phyloP scores from a whole-genome alignment of 2,888 invertebrate species.

The Brachylomia viminalis region DNA sequence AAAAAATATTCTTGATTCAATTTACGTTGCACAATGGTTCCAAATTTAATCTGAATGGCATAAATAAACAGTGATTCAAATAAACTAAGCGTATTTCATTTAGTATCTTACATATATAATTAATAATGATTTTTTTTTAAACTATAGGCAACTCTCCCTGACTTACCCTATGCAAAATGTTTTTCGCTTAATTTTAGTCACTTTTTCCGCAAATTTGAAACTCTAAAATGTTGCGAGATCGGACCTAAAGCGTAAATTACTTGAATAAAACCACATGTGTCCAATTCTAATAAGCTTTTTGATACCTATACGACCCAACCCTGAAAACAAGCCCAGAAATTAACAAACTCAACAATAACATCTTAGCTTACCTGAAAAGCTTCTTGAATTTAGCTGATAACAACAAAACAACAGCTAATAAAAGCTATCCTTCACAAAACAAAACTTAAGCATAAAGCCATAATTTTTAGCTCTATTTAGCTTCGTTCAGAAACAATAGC shows the following conservation, averaged over 20 bases:
- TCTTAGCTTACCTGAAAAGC: constrained; percentile 1
- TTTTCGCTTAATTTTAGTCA: background rate
- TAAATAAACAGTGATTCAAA: too few species aligned
- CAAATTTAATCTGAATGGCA: too few species aligned
- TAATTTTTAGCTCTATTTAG: constrained; percentile 60
- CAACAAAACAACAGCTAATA: constrained; percentile 20
- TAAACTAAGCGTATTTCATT: too few species aligned
- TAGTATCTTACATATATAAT: too few species aligned
- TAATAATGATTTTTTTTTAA: too few species aligned
- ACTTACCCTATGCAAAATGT: background rate
- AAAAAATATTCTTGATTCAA: too few species aligned
- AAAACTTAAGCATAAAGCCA: constrained; percentile 26
- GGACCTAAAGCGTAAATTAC: background rate
- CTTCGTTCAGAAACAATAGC: constrained; percentile 60
- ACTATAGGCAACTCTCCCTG: too few species aligned
- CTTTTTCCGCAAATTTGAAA: background rate
- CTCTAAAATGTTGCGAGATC: background rate
- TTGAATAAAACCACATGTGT: too few species aligned
- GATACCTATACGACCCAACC: background rate
- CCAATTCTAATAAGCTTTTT: background rate
- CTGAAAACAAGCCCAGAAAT: background rate
- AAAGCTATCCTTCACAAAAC: constrained; percentile 16
- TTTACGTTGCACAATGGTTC: too few species aligned
- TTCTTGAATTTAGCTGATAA: constrained; percentile 1
- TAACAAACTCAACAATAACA: background rate